Evolutionary conservation across 1,140 invertebrate species (phyloP).

Genomic region (Aphis gossypii): DNA sequence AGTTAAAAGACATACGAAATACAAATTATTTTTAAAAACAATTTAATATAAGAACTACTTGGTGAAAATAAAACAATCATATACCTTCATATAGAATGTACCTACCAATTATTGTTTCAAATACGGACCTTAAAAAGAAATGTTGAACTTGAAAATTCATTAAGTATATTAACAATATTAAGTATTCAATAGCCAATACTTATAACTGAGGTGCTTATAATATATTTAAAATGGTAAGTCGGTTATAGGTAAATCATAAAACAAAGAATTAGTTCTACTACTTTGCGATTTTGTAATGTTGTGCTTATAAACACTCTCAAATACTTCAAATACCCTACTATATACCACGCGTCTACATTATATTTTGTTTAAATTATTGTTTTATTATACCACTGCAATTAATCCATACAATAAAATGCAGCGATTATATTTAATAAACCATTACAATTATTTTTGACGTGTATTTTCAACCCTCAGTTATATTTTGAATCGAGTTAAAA

Average conservation of each 20-base stretch:
- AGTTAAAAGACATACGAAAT: not conserved
- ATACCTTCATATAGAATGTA: not conserved
- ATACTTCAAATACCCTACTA: not conserved
- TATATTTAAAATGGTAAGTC: not conserved
- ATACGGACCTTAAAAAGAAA: not conserved
- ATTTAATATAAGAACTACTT: not conserved
- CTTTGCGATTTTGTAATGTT: not conserved
- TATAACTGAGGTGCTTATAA: not conserved
- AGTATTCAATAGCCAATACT: not conserved
- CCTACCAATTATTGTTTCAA: not conserved
- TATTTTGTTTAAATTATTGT: slow-evolving; percentile 5
- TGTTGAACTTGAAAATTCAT: not conserved
- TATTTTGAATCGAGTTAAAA: not conserved
- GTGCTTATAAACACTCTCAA: not conserved
- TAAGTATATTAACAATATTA: not conserved
- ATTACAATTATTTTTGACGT: not conserved
- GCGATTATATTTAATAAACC: not conserved
- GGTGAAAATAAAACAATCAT: not conserved
- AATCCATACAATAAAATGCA: not conserved
- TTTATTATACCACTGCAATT: not conserved
- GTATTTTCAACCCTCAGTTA: not conserved
- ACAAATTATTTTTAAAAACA: not conserved
- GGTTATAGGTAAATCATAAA: not conserved
- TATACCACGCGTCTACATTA: not conserved
- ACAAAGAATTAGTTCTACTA: not conserved